A percentile compares a stretch with the other conserved stretches of the same genome.
Evolutionary conservation across 2,113 vertebrate species (phyloP).

Genomic region (Urocolius indicus): DNA sequence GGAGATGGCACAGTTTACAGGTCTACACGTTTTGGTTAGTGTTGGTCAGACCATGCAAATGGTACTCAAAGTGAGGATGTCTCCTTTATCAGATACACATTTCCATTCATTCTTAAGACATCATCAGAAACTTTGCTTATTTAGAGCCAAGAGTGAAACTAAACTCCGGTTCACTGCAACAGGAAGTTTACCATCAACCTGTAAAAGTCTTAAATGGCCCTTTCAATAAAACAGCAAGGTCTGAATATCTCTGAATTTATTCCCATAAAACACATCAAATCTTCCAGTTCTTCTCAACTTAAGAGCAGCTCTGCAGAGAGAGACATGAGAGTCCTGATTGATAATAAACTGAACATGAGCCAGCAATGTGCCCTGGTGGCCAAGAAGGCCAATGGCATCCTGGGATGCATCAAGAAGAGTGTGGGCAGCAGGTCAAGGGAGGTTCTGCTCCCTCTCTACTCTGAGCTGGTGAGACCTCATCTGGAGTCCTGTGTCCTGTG

Average conservation of each 20-base stretch:
- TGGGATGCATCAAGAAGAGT: no score
- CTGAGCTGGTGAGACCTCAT: no score
- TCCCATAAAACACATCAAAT: background rate
- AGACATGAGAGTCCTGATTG: no score
- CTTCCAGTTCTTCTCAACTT: background rate
- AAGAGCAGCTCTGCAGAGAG: no score
- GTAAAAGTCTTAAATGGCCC: background rate
- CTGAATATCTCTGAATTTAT: background rate
- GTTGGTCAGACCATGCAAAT: background rate
- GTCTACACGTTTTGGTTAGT: background rate
- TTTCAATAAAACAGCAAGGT: background rate
- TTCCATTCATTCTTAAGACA: background rate
- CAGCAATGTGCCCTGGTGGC: no score
- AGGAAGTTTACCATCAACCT: background rate
- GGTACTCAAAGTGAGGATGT: slow-evolving; percentile 24
- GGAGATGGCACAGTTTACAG: background rate
- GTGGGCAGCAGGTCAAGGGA: no score
- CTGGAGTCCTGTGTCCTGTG: no score
- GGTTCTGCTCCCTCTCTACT: no score
- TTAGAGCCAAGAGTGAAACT: background rate
- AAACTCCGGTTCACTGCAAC: background rate
- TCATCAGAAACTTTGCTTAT: background rate
- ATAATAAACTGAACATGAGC: no score
- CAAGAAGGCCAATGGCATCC: no score
- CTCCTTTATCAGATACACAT: background rate